Evolutionary conservation across 2,888 invertebrate genomes (phyloP).

Genomic region (Fabriciana adippe): DNA sequence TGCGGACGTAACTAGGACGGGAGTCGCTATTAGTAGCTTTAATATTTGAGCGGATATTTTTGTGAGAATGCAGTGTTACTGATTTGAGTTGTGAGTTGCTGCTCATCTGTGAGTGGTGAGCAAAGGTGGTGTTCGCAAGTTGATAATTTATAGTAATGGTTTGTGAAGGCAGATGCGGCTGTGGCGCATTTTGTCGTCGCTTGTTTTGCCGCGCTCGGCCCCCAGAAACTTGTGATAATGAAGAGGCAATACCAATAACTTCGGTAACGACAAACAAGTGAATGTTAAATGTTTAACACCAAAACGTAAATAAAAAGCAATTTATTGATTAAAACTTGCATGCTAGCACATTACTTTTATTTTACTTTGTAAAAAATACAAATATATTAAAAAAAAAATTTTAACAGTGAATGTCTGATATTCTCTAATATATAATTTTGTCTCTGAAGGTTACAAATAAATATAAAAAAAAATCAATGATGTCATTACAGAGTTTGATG

Average conservation of each 20-base stretch:
- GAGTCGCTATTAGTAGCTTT: slow-evolving; percentile 40
- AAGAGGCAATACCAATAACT: slow-evolving; percentile 54
- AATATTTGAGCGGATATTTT: slow-evolving; percentile 58
- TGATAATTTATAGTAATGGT: slow-evolving; percentile 27
- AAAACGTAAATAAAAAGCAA: slow-evolving; percentile 21
- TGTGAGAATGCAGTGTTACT: slow-evolving; percentile 54
- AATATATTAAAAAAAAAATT: not conserved
- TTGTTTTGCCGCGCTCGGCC: slow-evolving; percentile 62
- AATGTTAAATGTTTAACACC: slow-evolving; percentile 32
- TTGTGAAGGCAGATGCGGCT: slow-evolving; percentile 51
- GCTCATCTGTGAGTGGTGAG: slow-evolving; percentile 35
- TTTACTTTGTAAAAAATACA: not conserved
- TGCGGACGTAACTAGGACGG: slow-evolving; percentile 42
- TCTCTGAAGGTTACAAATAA: slow-evolving; percentile 49
- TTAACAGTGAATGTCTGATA: not conserved
- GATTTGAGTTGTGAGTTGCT: slow-evolving; percentile 45
- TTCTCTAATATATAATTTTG: slow-evolving; percentile 52
- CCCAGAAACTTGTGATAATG: slow-evolving; percentile 48
- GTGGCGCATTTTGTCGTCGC: slow-evolving; percentile 65
- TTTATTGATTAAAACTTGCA: slow-evolving; percentile 11
- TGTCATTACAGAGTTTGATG: slow-evolving; percentile 46
- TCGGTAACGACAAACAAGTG: slow-evolving; percentile 53
- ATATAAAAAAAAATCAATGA: slow-evolving; percentile 43
- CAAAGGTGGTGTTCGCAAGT: not conserved
- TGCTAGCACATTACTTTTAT: not conserved